These are phyloP conservation scores for Chrysemys picta DNA, from an alignment of 2,113 vertebrate genomes.

Conservation along the genomic window DNA sequence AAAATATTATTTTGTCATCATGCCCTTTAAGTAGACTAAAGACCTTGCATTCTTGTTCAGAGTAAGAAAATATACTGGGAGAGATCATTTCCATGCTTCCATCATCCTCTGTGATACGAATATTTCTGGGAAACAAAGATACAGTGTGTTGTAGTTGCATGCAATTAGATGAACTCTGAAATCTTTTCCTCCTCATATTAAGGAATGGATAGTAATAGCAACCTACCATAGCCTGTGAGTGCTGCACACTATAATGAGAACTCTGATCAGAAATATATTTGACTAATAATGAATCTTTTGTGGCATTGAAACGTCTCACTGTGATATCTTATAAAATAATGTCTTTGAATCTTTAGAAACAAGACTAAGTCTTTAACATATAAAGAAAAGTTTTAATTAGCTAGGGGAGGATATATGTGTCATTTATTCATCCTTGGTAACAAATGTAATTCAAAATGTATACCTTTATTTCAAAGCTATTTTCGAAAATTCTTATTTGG, in stretches of 20 bases:
- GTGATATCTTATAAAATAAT: not conserved
- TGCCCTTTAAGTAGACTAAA: not conserved
- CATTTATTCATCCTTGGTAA: not conserved
- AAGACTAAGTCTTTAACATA: not conserved
- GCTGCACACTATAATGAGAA: not conserved
- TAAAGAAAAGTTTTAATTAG: not conserved
- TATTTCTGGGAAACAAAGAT: not conserved
- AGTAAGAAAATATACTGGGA: not conserved
- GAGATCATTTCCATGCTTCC: not conserved
- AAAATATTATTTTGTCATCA: not conserved
- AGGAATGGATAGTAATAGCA: not conserved
- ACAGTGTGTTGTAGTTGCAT: not conserved
- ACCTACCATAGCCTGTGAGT: not conserved
- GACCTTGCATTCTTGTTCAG: not conserved
- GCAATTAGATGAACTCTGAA: not conserved
- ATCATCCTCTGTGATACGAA: not conserved
- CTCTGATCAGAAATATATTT: not conserved
- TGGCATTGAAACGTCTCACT: not conserved
- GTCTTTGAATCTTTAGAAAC: not conserved
- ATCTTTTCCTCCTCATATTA: not conserved
- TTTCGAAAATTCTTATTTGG: not conserved
- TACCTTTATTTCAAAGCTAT: not conserved
- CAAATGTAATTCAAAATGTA: not conserved
- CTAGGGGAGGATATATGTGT: not conserved
- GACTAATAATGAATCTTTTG: not conserved